Base-by-base conservation (phyloP, 2,888 invertebrate species). In the Drosophila testacea region DNA sequence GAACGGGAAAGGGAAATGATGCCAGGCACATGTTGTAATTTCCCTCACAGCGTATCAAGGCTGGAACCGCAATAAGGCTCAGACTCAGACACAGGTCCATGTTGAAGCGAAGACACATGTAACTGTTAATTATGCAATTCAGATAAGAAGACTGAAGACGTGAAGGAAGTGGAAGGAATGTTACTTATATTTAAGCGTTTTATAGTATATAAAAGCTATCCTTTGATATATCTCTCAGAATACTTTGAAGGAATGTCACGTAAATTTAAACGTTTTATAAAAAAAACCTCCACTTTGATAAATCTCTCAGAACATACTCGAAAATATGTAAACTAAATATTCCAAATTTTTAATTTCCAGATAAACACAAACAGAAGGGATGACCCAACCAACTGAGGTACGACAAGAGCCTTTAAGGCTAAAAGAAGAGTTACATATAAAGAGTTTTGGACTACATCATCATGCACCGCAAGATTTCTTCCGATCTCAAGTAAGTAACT, bases 21-120 rank as follows among this genome's bases (percentile, higher is more conserved):
- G 81, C 69, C 81, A 75, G 75, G 79, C 85, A 81, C 83, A 88
- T 83, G 88, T 88, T 77, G 83, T 83, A 83, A 85, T 83, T 79
- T 83, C 69, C 62, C 70, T 63, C 76, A 73, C 59, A 72, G 55
- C 61, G 61, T 32, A 61, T 54, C 41, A 44, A 57, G 63, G 41
- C 34, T 34, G 51, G 57, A 22, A 60, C 69, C 69, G 22, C 60
- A 78, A 63, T 62, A 61, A 39, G 66, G 60, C 41, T 41, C 59
- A 32, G 16, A 9, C 36, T n/a, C 22, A 32, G 16, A 9, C 36
- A 10, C 22, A 51, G 6, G 47, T 4, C 42, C 34, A 61, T 39
- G 42, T 11, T n/a, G 6, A 34, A 38, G 41, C 63, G 54, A 62
- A 68, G 65, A 67, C 70, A 64, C 73, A 77, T 79, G 79, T 79